phyloP scores from a whole-genome alignment of 2,888 invertebrate genomes.

The Macaria liturata region DNA sequence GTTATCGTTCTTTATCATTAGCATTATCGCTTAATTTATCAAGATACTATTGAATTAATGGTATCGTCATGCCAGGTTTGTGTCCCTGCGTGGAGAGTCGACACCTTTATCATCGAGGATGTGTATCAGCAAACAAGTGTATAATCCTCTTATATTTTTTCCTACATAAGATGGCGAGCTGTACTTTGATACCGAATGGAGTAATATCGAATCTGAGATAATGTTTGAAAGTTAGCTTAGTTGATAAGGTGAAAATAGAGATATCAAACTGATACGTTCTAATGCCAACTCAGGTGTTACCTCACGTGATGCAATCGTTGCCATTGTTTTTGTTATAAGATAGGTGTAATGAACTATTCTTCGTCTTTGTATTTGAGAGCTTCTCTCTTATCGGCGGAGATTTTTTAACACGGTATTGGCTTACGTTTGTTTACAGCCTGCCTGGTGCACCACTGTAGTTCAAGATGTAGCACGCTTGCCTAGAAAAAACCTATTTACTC shows the following conservation, averaged over 20 bases:
- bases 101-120: constrained; percentile 6
- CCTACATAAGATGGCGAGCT: constrained; percentile 12
- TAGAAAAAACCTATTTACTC: too few relatives aligned
- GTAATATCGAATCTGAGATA: constrained; percentile 17
- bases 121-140: constrained; percentile 17
- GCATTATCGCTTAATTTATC: too few relatives aligned
- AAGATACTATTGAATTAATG: background rate
- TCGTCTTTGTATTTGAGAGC: too few relatives aligned
- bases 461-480: too few relatives aligned
- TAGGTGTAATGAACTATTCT: too few relatives aligned
- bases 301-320: background rate
- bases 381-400: too few relatives aligned
- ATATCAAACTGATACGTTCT: constrained; percentile 3
- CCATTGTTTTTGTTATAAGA: too few relatives aligned
- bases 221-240: constrained; percentile 9
- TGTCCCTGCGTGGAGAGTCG: constrained; percentile 4
- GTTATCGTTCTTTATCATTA: background rate
- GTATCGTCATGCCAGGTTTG: constrained; percentile 2
- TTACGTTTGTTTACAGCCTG: too few relatives aligned
- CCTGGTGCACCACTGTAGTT: too few relatives aligned
- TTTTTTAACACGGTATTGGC: too few relatives aligned
- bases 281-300: constrained; percentile 3
- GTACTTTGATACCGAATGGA: constrained; percentile 12
- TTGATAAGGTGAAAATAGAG: constrained; percentile 4
- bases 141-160: constrained; percentile 24